Evolutionary conservation across 1,140 invertebrate species (phyloP).

Genomic region (Grapholita molesta): DNA sequence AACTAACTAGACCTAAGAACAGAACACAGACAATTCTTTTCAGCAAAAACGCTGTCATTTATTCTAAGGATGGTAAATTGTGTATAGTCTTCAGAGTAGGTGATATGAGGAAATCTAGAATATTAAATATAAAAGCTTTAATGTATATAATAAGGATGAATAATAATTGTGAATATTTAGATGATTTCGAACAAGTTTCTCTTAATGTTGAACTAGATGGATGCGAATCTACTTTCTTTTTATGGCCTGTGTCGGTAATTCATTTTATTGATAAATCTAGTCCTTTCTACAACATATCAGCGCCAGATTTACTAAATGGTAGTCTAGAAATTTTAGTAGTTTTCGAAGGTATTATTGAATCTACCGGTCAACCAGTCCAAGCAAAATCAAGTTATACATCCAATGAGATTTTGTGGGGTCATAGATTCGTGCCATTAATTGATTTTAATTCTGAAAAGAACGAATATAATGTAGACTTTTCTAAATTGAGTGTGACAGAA

Average conservation of each 20-base stretch:
- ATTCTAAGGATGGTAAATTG: conserved; percentile 88
- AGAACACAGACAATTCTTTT: conserved; percentile 95
- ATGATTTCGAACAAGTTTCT: conserved; percentile 82
- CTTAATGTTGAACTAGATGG: conserved; percentile 86
- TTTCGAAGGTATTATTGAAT: conserved; percentile 86
- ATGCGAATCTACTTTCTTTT: conserved; percentile 87
- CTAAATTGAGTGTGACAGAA: conserved; percentile 88
- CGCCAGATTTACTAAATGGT: conserved; percentile 87
- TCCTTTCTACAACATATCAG: conserved; percentile 89
- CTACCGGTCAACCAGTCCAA: conserved; percentile 82
- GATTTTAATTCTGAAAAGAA: conserved; percentile 87
- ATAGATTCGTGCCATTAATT: conserved; percentile 84
- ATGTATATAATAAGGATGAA: conserved; percentile 89
- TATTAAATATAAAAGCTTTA: conserved; percentile 91
- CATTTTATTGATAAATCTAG: conserved; percentile 84
- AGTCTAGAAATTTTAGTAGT: conserved; percentile 88
- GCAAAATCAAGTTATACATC: conserved; percentile 83
- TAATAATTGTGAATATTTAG: conserved; percentile 83
- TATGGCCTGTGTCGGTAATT: conserved; percentile 92
- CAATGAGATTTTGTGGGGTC: conserved; percentile 86
- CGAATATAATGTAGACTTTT: conserved; percentile 92
- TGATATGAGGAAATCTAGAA: conserved; percentile 96
- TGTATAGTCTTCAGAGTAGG: conserved; percentile 95
- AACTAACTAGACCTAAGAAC: conserved; percentile 96
- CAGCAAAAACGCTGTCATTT: conserved; percentile 91